Percentiles rank a stretch among this genome's conserved stretches.
These are phyloP conservation scores for Acanthisitta chloris DNA, from an alignment of 2,113 vertebrate genomes.

Conservation along the genomic window DNA sequence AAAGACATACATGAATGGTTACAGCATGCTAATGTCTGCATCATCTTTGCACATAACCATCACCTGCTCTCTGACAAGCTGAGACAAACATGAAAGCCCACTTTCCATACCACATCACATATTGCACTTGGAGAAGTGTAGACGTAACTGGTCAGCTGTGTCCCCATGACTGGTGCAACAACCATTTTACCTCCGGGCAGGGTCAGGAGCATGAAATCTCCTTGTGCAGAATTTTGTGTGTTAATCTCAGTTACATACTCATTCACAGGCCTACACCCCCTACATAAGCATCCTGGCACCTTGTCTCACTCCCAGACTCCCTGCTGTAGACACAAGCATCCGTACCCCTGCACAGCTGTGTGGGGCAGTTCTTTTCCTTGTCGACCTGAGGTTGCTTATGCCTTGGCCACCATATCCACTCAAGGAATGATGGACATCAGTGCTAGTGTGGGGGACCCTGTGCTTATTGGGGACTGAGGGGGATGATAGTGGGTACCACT, in stretches of 20 bases:
- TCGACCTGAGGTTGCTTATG: neutral
- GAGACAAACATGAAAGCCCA: neutral
- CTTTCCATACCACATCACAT: neutral
- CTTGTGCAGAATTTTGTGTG: neutral
- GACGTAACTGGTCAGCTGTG: neutral
- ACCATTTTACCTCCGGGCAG: neutral
- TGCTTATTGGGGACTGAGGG: neutral
- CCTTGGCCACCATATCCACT: neutral
- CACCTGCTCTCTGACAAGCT: neutral
- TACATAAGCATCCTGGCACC: neutral
- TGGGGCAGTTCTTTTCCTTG: neutral
- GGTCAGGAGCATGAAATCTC: neutral
- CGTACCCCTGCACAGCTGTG: neutral
- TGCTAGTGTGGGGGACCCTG: neutral
- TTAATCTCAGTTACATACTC: neutral
- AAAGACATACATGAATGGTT: neutral
- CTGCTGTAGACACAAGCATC: neutral
- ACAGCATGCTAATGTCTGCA: neutral
- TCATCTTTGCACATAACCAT: neutral
- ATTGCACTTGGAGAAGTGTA: neutral
- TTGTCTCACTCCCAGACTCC: neutral
- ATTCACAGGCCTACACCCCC: neutral
- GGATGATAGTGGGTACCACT: neutral
- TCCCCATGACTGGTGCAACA: neutral
- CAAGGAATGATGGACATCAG: neutral